Evolutionary conservation across 2,888 invertebrate species (phyloP), one percentile per base, ranked within the genome.

Genomic region (Ferrisia virgata): DNA sequence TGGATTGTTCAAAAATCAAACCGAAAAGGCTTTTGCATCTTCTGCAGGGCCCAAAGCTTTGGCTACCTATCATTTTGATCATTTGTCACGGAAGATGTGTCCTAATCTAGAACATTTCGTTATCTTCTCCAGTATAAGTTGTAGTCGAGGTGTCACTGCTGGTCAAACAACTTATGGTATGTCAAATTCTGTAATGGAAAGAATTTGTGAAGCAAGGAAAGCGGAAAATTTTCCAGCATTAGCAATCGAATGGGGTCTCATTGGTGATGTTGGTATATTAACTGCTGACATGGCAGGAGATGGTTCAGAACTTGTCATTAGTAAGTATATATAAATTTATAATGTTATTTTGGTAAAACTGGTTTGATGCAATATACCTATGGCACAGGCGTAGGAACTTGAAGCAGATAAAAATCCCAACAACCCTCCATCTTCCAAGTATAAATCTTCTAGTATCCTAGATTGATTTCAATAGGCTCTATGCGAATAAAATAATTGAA

Each of bases 131-230:
- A 96, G 96, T 18, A 95, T 97, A 0, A 96, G 96, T 18, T 94
- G 95, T 0, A 96, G 96, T 88, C 97, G 97, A n/a, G 97, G 97
- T 86, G n/a, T n/a, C n/a, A 97, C 97, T 89, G 93, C 94, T 4
- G 96, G 96, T 0, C 97, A 97, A 90, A 93, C 94, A 25, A 96
- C 96, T 4, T 94, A 95, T 88, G 97, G 96, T 31, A 93, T 94
- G 91, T 93, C 96, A 64, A 97, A 97, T 90, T 95, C 96, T 0
- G 91, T 87, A 15, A 87, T 87, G 87, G 87, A 87, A 85, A 96
- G 95, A 88, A 89, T 95, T 0, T 96, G 96, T 88, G 97, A 97
- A n/a, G 92, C 96, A 28, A 97, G 97, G 94, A 25, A 96, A 87
- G 89, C 88, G 85, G 92, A 92, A 9, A 94, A 95, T 0, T 90